Conservation (phyloP, 2,888 invertebrate genomes). For the Agonopterix heracliana region DNA sequence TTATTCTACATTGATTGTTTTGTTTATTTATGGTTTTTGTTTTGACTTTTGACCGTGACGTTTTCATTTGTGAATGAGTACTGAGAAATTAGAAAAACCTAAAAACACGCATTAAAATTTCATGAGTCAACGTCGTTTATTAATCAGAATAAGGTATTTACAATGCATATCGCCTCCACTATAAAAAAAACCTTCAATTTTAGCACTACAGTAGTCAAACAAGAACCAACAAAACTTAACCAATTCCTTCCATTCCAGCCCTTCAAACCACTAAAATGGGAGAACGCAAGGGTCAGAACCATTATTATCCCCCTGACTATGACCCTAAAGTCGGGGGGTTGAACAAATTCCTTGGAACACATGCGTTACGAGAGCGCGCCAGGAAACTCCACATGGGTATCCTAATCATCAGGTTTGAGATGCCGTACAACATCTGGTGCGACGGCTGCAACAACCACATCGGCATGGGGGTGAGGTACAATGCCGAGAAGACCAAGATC, state of each 20-base stretch:
- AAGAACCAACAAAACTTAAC: background rate
- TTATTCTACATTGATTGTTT: too few relatives aligned
- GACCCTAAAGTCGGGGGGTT: slow-evolving; percentile 96
- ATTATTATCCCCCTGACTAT: slow-evolving; percentile 99
- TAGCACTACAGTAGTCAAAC: too few relatives aligned
- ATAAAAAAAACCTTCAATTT: too few relatives aligned
- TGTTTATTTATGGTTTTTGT: too few relatives aligned
- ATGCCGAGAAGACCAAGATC: slow-evolving; percentile 92
- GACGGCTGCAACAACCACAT: slow-evolving; percentile 98
- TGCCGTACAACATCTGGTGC: slow-evolving; percentile 99
- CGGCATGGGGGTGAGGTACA: slow-evolving; percentile 99
- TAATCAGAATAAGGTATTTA: too few relatives aligned
- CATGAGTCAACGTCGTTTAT: too few relatives aligned
- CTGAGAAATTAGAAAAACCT: too few relatives aligned
- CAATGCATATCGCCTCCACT: too few relatives aligned
- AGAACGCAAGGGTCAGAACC: slow-evolving; percentile 97
- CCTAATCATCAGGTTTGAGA: slow-evolving; percentile 97
- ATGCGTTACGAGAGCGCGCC: slow-evolving; percentile 96
- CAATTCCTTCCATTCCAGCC: background rate
- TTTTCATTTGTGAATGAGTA: too few relatives aligned
- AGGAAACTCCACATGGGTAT: slow-evolving; percentile 97
- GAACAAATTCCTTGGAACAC: slow-evolving; percentile 95
- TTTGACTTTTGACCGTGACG: too few relatives aligned
- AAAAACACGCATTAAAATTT: too few relatives aligned
- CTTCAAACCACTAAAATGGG: slow-evolving; percentile 81